A percentile compares a stretch with the other conserved stretches of the same genome.
These are phyloP conservation scores for Muricea muricata DNA, from an alignment of 92 coral and sea anemone species.

Conservation along the genomic window DNA sequence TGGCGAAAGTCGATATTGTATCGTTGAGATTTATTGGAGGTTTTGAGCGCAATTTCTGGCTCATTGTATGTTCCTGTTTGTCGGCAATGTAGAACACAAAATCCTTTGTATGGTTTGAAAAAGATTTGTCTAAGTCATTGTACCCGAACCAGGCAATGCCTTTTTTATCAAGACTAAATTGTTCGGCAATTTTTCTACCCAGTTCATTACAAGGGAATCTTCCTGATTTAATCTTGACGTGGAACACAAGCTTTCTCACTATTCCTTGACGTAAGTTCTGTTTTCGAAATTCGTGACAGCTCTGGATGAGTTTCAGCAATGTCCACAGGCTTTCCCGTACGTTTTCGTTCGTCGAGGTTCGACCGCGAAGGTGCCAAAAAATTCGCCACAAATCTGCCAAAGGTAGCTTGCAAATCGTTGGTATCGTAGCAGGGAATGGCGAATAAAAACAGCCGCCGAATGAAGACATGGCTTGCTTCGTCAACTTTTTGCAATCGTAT, in stretches of 20 bases:
- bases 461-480: not conserved
- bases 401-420: constrained; percentile 16
- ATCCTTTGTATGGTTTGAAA: not conserved
- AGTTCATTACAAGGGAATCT: not conserved
- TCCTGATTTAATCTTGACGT: not conserved
- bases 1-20: not conserved
- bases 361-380: constrained; percentile 36
- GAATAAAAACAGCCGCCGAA: constrained; percentile 1
- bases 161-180: not conserved
- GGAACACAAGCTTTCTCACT: constrained; percentile 30
- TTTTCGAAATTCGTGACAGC: constrained; percentile 12
- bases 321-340: not conserved
- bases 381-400: constrained; percentile 21
- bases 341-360: not conserved
- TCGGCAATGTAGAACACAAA: constrained; percentile 26
- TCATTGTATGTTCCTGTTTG: constrained; percentile 2
- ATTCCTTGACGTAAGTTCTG: not conserved
- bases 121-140: not conserved
- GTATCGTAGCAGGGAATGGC: constrained; percentile 20
- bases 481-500: not conserved
- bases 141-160: constrained; percentile 26
- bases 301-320: not conserved
- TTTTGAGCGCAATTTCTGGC: not conserved
- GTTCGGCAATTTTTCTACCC: constrained; percentile 3
- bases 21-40: not conserved